Evolutionary conservation across 2,888 invertebrate species (phyloP).

Genomic region (Drosophila nr. perissopoda): DNA sequence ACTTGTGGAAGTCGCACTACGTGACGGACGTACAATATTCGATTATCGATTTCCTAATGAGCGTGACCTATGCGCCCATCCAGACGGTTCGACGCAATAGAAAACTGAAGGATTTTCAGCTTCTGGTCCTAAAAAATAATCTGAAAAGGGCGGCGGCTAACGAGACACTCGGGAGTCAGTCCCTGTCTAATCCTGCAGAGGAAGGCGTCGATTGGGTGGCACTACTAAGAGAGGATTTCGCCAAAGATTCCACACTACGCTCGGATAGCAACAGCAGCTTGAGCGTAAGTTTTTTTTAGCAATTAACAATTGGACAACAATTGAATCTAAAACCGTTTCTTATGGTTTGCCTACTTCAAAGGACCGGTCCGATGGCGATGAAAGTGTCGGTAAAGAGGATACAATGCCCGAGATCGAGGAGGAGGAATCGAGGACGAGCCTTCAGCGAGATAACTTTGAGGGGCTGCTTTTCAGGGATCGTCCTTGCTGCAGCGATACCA

Average conservation of each 20-base stretch:
- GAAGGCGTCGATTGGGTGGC: slow-evolving; percentile 50
- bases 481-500: background rate
- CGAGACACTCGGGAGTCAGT: background rate
- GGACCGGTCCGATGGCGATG: slow-evolving; percentile 82
- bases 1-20: slow-evolving; percentile 76
- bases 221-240: slow-evolving; percentile 69
- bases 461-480: background rate
- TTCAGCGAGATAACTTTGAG: slow-evolving; percentile 13
- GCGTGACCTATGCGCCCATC: slow-evolving; percentile 83
- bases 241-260: slow-evolving; percentile 3
- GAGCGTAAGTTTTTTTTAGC: slow-evolving; percentile 69
- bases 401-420: background rate
- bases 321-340: background rate
- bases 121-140: slow-evolving; percentile 19
- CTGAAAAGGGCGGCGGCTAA: background rate
- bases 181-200: slow-evolving; percentile 4
- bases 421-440: background rate
- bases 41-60: slow-evolving; percentile 85
- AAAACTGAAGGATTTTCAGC: slow-evolving; percentile 55
- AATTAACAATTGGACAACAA: too few relatives aligned
- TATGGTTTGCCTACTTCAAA: slow-evolving; percentile 31
- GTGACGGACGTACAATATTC: slow-evolving; percentile 86
- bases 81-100: slow-evolving; percentile 75
- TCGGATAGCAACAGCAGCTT: slow-evolving; percentile 69
- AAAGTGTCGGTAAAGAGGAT: background rate